phyloP scores from a whole-genome alignment of 2,113 vertebrate species.

The Ptilonorhynchus violaceus region DNA sequence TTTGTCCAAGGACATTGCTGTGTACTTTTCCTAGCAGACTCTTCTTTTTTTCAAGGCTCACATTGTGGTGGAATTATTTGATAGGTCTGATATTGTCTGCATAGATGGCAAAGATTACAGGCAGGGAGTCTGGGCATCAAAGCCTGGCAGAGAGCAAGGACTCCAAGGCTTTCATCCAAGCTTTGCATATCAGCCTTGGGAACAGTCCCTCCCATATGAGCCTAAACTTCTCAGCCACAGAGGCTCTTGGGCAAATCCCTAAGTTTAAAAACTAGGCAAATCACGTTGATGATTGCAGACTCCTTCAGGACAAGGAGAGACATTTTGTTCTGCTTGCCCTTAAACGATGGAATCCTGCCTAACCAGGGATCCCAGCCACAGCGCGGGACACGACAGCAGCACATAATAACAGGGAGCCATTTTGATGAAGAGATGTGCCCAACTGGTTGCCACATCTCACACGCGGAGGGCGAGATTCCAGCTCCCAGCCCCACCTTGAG shows the following conservation, averaged over 20 bases:
- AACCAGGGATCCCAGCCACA: not conserved
- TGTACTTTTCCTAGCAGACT: not conserved
- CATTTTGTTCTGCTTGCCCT: slow-evolving; percentile 24
- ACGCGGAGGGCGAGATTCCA: not conserved
- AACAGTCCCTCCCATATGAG: not conserved
- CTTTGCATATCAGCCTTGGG: not conserved
- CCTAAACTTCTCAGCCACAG: not conserved
- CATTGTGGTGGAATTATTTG: not conserved
- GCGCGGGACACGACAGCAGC: not conserved
- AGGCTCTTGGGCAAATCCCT: not conserved
- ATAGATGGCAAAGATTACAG: not conserved
- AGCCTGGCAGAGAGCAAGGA: not conserved
- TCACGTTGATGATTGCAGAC: not conserved
- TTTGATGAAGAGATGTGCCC: not conserved
- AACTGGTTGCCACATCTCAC: not conserved
- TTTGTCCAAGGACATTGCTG: not conserved
- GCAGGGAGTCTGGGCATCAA: slow-evolving; percentile 3
- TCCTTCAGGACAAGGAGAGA: not conserved
- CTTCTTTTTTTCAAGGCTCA: not conserved
- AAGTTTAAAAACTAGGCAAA: slow-evolving; percentile 25
- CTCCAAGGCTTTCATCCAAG: slow-evolving; percentile 8
- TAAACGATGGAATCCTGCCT: not conserved
- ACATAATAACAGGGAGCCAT: not conserved
- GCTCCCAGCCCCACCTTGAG: fast-evolving
- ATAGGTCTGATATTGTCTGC: not conserved